These are phyloP conservation scores for Leptinotarsa lineolata DNA, from an alignment of 1,140 invertebrate genomes.

Conservation along the genomic window DNA sequence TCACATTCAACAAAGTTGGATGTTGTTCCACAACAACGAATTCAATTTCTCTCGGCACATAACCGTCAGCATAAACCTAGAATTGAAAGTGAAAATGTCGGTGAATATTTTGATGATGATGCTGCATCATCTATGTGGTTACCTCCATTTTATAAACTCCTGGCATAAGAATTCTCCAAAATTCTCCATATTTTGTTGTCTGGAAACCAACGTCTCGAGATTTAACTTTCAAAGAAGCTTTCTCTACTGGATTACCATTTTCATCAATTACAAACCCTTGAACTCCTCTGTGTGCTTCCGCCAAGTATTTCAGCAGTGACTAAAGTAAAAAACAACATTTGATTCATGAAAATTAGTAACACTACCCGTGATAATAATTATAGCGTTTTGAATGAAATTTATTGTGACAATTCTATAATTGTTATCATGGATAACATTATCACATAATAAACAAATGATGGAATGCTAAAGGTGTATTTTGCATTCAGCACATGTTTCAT, in stretches of 20 bases:
- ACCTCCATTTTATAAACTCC: conserved; percentile 85
- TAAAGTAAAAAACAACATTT: conserved; percentile 45
- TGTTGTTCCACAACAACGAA: conserved; percentile 85
- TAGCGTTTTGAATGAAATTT: too few species aligned
- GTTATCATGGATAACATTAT: too few species aligned
- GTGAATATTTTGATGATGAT: not conserved
- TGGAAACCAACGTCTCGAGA: conserved; percentile 85
- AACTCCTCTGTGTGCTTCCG: conserved; percentile 84
- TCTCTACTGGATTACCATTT: conserved; percentile 79
- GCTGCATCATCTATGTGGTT: conserved; percentile 33
- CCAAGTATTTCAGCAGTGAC: conserved; percentile 84
- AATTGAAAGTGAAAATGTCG: conserved; percentile 16
- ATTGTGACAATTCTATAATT: too few species aligned
- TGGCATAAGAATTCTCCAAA: conserved; percentile 85
- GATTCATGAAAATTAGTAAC: too few species aligned
- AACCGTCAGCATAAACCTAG: conserved; percentile 83
- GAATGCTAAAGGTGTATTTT: too few species aligned
- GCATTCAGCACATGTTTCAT: too few species aligned
- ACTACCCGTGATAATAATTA: too few species aligned
- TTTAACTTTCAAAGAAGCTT: conserved; percentile 82
- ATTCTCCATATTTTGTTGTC: conserved; percentile 90
- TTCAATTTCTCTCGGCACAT: conserved; percentile 78
- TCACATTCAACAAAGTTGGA: conserved; percentile 83
- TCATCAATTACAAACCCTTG: conserved; percentile 84
- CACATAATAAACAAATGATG: too few species aligned